phyloP scores from a whole-genome alignment of 2,888 invertebrate species.

The Argyra leucocephala region DNA sequence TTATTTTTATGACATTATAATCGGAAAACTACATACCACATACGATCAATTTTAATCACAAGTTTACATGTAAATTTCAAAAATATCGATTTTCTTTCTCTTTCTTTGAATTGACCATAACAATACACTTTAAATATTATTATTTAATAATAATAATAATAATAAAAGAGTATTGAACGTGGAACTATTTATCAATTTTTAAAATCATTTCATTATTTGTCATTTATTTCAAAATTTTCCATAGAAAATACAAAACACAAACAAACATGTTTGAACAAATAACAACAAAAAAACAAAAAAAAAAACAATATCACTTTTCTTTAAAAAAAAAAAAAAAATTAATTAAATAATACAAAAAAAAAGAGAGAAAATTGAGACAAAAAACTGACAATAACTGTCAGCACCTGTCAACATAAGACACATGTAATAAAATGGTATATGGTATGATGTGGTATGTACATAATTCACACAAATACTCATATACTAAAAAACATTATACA shows the following conservation, averaged over 20 bases:
- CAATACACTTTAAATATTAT: background rate
- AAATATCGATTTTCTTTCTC: background rate
- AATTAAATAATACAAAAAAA: background rate
- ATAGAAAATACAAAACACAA: background rate
- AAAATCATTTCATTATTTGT: background rate
- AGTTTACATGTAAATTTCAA: too few relatives aligned
- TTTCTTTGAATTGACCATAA: background rate
- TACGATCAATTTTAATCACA: too few relatives aligned
- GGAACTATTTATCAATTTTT: background rate
- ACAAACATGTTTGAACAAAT: background rate
- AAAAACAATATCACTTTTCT: too few relatives aligned
- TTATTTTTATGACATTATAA: too few relatives aligned
- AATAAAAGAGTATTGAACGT: slow-evolving; percentile 3
- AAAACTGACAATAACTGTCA: background rate
- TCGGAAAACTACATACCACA: too few relatives aligned
- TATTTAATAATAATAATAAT: background rate
- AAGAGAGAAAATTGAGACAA: background rate
- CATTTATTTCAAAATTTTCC: background rate
- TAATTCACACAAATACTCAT: too few relatives aligned
- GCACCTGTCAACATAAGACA: background rate
- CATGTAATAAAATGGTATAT: background rate
- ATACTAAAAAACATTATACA: too few relatives aligned
- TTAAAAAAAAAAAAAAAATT: background rate
- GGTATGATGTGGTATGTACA: background rate
- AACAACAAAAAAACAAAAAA: too few relatives aligned